phyloP scores from a whole-genome alignment of 2,113 vertebrate genomes.

The Coryphaenoides rupestris region DNA sequence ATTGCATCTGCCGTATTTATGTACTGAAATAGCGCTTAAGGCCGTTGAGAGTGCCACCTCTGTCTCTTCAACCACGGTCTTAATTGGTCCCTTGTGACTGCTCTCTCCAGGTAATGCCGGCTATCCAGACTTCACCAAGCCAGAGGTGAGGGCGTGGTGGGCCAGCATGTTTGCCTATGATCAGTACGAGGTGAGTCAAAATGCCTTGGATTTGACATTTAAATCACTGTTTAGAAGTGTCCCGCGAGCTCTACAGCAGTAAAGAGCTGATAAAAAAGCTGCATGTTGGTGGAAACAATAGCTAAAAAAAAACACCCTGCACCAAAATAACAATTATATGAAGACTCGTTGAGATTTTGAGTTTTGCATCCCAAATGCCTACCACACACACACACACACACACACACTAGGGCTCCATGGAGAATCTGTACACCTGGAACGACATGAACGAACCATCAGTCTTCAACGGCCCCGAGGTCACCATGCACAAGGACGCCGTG shows the following conservation, averaged over 20 bases:
- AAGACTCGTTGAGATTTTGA: too few relatives aligned
- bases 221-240: too few relatives aligned
- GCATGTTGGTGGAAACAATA: neutral
- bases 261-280: too few relatives aligned
- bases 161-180: constrained; percentile 85
- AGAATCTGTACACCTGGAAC: constrained; percentile 86
- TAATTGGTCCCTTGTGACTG: too few relatives aligned
- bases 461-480: constrained; percentile 90
- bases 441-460: constrained; percentile 94
- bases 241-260: too few relatives aligned
- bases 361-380: too few relatives aligned
- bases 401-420: constrained; percentile 82
- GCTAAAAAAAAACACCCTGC: too few relatives aligned
- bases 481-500: constrained; percentile 87
- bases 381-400: constrained; percentile 18
- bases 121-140: constrained; percentile 87
- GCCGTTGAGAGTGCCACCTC: too few relatives aligned
- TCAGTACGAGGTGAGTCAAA: constrained; percentile 79
- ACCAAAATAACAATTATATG: too few relatives aligned
- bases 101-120: constrained; percentile 75
- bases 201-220: neutral
- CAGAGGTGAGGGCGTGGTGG: constrained; percentile 85
- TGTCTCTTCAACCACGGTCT: too few relatives aligned
- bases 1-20: too few relatives aligned
- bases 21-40: too few relatives aligned